Conservation (phyloP, 30 jellyfish, hydroid and myxozoan species). For the Pelagia noctiluca region DNA sequence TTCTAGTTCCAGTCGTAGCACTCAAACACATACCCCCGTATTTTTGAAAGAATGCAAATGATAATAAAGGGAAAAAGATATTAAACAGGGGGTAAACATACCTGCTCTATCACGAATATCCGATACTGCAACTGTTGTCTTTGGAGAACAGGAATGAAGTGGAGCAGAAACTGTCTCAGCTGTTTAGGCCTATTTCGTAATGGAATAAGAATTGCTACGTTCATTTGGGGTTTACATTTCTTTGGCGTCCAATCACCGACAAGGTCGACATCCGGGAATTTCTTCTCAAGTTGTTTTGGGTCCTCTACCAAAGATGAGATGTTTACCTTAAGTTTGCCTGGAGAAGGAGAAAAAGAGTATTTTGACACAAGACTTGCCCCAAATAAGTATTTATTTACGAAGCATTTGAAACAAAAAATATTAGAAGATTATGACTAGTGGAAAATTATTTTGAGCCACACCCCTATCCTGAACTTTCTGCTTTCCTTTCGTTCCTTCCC, state of each 20-base stretch:
- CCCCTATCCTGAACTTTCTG: neutral
- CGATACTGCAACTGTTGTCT: slow-evolving; percentile 61
- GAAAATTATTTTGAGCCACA: neutral
- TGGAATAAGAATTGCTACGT: slow-evolving; percentile 80
- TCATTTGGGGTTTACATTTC: slow-evolving; percentile 20
- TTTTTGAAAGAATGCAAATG: too few species aligned
- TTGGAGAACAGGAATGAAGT: slow-evolving; percentile 75
- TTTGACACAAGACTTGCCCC: slow-evolving; percentile 12
- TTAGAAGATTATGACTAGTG: neutral
- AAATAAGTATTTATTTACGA: neutral
- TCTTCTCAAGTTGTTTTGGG: too few species aligned
- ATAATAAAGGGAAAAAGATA: too few species aligned
- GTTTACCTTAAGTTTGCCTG: too few species aligned
- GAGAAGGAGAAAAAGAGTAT: too few species aligned
- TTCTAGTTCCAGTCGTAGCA: too few species aligned
- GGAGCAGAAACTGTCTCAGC: slow-evolving; percentile 51
- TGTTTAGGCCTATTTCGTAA: slow-evolving; percentile 77
- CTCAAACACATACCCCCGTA: too few species aligned
- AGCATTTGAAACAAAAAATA: neutral
- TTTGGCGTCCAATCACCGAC: slow-evolving; percentile 60
- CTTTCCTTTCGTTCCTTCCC: too few species aligned
- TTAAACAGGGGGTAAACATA: neutral
- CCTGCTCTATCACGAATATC: slow-evolving; percentile 53
- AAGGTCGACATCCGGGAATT: slow-evolving; percentile 17
- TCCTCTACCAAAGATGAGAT: too few species aligned